Evolutionary conservation across 2,113 vertebrate genomes (phyloP).

Genomic region (Phoxinus phoxinus): DNA sequence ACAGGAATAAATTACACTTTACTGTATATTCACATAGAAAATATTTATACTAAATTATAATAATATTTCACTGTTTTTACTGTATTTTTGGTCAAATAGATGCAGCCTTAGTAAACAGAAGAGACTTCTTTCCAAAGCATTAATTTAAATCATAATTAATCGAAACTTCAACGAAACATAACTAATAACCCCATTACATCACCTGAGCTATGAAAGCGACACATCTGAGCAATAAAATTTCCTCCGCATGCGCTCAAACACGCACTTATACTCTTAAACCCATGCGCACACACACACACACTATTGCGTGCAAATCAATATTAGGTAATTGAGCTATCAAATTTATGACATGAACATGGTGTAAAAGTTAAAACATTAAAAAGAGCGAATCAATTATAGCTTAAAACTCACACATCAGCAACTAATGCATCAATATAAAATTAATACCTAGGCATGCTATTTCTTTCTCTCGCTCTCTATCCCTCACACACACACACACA

Average conservation of each 20-base stretch:
- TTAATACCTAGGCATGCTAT: conserved; percentile 7
- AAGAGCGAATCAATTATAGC: conserved; percentile 47
- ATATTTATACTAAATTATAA: not conserved
- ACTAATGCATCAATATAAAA: conserved; percentile 38
- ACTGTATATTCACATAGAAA: not conserved
- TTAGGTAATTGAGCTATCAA: conserved; percentile 47
- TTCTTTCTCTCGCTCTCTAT: not conserved
- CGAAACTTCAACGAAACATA: not conserved
- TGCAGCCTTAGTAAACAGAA: not conserved
- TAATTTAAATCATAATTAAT: not conserved
- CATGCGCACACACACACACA: conserved; percentile 9
- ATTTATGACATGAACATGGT: conserved; percentile 45
- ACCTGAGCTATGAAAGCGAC: not conserved
- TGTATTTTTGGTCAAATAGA: not conserved
- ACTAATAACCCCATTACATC: not conserved
- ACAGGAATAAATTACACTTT: not conserved
- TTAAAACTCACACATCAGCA: conserved; percentile 52
- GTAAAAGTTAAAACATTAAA: conserved; percentile 49
- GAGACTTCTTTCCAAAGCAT: not conserved
- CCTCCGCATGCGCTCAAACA: not conserved
- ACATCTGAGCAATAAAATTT: not conserved
- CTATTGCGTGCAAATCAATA: conserved; percentile 45
- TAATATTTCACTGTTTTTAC: not conserved
- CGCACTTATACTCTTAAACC: not conserved
- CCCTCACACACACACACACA: not conserved